phyloP scores from a whole-genome alignment of 2,113 vertebrate genomes.

The Odocoileus hemionus region DNA sequence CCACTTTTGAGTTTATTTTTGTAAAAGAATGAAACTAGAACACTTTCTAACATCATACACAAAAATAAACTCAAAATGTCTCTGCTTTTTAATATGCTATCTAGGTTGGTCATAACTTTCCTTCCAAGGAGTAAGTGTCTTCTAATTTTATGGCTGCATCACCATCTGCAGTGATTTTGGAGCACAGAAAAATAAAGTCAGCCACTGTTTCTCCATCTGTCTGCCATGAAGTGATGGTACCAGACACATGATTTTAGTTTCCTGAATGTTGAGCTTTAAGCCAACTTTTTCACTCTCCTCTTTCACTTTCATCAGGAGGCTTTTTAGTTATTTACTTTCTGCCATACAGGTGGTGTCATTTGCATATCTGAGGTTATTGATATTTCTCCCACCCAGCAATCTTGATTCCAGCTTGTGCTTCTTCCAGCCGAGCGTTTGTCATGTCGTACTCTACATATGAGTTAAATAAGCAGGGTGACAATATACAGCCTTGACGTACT shows the following conservation, averaged over 20 bases:
- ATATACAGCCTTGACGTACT: not conserved
- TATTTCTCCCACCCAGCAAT: not conserved
- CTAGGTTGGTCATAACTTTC: not conserved
- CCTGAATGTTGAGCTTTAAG: not conserved
- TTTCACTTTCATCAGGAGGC: not conserved
- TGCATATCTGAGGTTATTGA: not conserved
- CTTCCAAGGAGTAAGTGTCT: not conserved
- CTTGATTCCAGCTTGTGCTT: not conserved
- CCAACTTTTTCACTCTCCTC: not conserved
- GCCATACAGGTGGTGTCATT: not conserved
- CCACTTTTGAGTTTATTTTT: too few relatives aligned
- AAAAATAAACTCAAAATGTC: not conserved
- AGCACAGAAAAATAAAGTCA: not conserved
- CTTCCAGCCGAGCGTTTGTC: not conserved
- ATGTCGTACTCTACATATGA: not conserved
- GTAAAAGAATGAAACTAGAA: too few relatives aligned
- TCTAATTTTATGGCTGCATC: not conserved
- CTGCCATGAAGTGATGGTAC: not conserved
- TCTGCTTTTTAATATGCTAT: not conserved
- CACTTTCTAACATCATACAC: too few relatives aligned
- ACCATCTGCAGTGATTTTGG: not conserved
- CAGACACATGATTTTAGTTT: not conserved
- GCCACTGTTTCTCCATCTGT: not conserved
- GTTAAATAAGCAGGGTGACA: not conserved
- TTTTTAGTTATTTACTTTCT: not conserved